Evolutionary conservation across 2,888 invertebrate genomes (phyloP), one percentile per base, ranked within the genome.

Genomic region (Drosophila parthenogenetica): DNA sequence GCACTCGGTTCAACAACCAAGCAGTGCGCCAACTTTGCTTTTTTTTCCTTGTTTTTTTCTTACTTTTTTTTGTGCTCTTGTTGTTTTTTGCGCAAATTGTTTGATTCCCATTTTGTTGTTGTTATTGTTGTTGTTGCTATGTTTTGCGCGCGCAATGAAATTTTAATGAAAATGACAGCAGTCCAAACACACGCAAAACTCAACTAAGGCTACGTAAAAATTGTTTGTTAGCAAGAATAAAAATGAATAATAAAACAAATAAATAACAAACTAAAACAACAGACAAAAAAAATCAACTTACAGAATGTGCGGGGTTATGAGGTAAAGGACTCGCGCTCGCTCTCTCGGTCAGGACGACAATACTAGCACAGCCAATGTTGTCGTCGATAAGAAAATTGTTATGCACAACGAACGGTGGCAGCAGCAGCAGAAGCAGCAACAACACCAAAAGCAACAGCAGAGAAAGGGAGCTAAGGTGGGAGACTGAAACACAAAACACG

Each of bases 141-240:
- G 54, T 81, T 84, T 84, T 76, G 79, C 82, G 82, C 73, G 81
- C 75, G 88, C 86, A 87, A 82, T 81, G 88, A 85, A 87, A 85
- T 81, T 83, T 83, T 83, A 85, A 83, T 87, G 86, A 85, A 87
- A 87, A 87, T 79, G 82, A 79, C 77, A 85, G 77, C 68, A 79
- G 69, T 55, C 76, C 68, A 76, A 73, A 81, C 71, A 73, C 73
- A 62, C 64, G 61, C 71, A 76, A 72, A 72, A 67, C 55, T 62
- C 58, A 59, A 55, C 67, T 42, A 65, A 64, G 69, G 53, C 63
- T 68, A 73, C 61, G 62, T 49, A 63, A 40, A 69, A 61, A 63
- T 64, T 61, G 68, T 75, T 75, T 67, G 75, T 77, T 77, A 62
- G 62, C 64, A 49, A 46, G 55, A 48, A 62, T 48, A 14, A 77